Percentiles rank a stretch among this genome's conserved stretches.
Evolutionary conservation across 2,888 invertebrate genomes (phyloP).

Genomic region (Luperina testacea): DNA sequence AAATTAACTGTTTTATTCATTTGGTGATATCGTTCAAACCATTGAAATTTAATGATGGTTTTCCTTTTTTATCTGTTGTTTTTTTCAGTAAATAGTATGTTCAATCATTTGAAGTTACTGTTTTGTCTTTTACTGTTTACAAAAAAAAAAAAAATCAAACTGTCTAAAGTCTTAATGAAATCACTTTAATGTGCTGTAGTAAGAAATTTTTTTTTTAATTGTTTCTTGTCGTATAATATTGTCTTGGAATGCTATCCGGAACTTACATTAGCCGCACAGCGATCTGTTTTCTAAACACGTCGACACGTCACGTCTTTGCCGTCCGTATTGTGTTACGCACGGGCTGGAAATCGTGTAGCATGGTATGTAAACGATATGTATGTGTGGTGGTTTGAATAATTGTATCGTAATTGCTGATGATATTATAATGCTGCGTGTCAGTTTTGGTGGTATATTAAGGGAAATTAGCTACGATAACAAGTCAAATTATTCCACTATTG

Average conservation of each 20-base stretch:
- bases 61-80: no score
- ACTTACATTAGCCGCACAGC: conserved; percentile 51
- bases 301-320: conserved; percentile 37
- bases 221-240: background rate
- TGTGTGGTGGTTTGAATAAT: conserved; percentile 15
- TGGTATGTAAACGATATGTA: background rate
- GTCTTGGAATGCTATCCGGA: conserved; percentile 37
- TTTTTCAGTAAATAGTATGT: no score
- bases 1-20: no score
- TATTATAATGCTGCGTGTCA: background rate
- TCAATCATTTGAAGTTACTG: no score
- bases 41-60: no score
- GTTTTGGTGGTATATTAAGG: background rate
- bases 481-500: background rate
- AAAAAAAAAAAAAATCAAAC: no score
- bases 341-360: conserved; percentile 20
- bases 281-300: conserved; percentile 53
- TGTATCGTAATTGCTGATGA: background rate
- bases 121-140: no score
- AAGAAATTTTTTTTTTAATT: no score
- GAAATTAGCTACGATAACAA: background rate
- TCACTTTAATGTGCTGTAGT: no score
- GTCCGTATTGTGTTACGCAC: conserved; percentile 43
- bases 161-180: no score
- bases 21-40: no score